Percentiles rank a stretch among this genome's conserved stretches.
Evolutionary conservation across 2,888 invertebrate species (phyloP).

Genomic region (Eustalomyia histrio): DNA sequence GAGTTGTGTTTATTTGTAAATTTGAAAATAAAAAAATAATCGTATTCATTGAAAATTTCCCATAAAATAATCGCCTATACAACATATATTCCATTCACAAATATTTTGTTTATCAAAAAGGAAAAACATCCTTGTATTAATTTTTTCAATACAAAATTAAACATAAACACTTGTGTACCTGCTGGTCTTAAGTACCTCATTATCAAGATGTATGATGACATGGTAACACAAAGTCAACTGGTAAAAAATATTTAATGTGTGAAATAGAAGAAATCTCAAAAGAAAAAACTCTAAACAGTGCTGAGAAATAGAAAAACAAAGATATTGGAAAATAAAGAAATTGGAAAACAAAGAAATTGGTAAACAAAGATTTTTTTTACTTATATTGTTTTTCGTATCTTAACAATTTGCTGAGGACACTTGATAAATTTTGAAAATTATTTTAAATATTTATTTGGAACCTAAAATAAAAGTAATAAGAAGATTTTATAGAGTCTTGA

Average conservation of each 20-base stretch:
- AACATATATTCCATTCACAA: not conserved
- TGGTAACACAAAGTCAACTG: not conserved
- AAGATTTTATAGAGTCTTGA: no score
- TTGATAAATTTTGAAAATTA: no score
- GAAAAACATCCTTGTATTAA: not conserved
- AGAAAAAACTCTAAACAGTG: not conserved
- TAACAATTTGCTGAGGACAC: no score
- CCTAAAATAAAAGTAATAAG: no score
- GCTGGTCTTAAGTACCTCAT: conserved; percentile 12
- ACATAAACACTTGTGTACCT: not conserved
- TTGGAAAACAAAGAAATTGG: no score
- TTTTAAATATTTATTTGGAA: no score
- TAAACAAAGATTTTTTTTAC: no score
- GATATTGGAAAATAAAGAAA: not conserved
- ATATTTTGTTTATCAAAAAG: not conserved
- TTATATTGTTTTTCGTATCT: no score
- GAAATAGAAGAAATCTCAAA: not conserved
- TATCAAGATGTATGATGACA: not conserved
- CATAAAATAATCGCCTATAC: not conserved
- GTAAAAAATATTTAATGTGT: not conserved
- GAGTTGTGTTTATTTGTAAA: no score
- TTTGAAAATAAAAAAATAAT: no score
- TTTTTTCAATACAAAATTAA: not conserved
- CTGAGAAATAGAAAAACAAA: not conserved
- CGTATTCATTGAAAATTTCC: not conserved